Evolutionary conservation across 2,797 vertebrate genomes (phyloP).

Genomic region (Petrocephalus sullivani): DNA sequence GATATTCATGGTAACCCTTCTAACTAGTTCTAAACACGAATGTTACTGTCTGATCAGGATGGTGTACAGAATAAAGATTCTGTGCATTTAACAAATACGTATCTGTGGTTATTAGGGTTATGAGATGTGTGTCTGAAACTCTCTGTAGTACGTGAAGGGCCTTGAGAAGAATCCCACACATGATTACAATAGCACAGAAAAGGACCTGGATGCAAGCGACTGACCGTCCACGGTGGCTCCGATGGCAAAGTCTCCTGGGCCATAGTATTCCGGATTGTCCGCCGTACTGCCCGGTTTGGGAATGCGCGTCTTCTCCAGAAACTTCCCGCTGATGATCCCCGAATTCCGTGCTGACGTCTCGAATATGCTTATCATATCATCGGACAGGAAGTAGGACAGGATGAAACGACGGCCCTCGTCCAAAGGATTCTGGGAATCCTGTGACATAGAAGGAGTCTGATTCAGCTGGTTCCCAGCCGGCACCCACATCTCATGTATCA

Average conservation of each 20-base stretch:
- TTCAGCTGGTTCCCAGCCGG: not conserved
- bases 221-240: conserved; percentile 80
- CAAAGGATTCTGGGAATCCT: conserved; percentile 75
- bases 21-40: too few species aligned
- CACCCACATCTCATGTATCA: not conserved
- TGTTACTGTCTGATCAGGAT: not conserved
- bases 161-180: not conserved
- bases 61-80: not conserved
- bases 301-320: conserved; percentile 69
- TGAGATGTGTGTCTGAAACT: not conserved
- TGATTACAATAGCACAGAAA: not conserved
- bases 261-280: conserved; percentile 71
- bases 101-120: not conserved
- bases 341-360: conserved; percentile 76
- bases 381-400: conserved; percentile 74
- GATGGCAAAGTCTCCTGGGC: conserved; percentile 77
- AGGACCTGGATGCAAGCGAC: not conserved
- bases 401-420: conserved; percentile 74
- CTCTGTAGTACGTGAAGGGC: not conserved
- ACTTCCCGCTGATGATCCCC: conserved; percentile 77
- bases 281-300: conserved; percentile 67
- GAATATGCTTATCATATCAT: conserved; percentile 81
- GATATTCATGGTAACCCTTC: too few species aligned
- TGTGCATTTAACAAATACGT: not conserved
- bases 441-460: conserved; percentile 15